phyloP scores from a whole-genome alignment of 2,888 invertebrate species.

The Spisula solida region DNA sequence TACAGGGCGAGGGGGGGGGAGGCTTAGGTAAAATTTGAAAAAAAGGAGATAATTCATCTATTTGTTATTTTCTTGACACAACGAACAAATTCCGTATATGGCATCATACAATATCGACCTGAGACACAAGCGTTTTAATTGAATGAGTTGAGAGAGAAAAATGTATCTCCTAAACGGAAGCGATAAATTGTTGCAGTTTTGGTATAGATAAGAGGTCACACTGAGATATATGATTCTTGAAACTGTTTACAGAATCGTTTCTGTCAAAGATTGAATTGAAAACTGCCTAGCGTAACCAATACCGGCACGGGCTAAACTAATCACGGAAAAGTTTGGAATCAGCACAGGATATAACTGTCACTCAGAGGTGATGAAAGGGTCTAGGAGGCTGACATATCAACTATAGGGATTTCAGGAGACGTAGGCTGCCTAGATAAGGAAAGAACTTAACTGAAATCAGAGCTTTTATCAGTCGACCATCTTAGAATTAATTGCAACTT shows the following conservation, averaged over 20 bases:
- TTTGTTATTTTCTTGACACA: too few relatives aligned
- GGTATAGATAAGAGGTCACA: conserved; percentile 12
- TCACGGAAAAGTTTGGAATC: conserved; percentile 12
- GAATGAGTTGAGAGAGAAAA: neutral
- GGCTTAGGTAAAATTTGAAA: too few relatives aligned
- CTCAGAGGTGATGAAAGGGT: neutral
- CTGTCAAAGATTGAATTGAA: neutral
- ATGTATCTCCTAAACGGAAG: neutral
- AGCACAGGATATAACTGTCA: neutral
- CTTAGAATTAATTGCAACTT: neutral
- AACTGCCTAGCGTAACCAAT: neutral
- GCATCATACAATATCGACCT: neutral
- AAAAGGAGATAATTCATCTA: too few relatives aligned
- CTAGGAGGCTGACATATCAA: neutral
- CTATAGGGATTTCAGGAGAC: neutral
- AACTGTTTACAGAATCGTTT: neutral
- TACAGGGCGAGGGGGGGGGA: too few relatives aligned
- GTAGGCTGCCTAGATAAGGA: neutral
- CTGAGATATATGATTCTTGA: neutral
- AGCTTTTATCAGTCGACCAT: neutral
- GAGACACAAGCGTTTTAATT: neutral
- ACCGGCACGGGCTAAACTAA: neutral
- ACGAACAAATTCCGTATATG: too few relatives aligned
- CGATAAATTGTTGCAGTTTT: neutral
- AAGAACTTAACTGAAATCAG: neutral